Base-by-base conservation (phyloP, 2,113 vertebrate species). In the Brienomyrus brachyistius region DNA sequence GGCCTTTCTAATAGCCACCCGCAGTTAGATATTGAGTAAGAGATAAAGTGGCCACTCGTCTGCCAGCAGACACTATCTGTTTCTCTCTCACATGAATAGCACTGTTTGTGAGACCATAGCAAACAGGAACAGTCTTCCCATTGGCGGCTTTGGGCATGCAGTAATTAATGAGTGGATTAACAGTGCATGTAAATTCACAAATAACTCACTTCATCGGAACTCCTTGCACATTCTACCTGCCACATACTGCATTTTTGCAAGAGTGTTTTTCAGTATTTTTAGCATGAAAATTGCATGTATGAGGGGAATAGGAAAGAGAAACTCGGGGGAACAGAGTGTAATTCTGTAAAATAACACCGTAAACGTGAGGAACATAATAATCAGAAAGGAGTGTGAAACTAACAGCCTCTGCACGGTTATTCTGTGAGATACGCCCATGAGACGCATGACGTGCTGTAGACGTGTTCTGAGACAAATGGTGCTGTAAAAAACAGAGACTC, bases 1-100 rank as follows among this genome's bases (percentile, higher is more conserved):
- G 92, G 89, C 91, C 92, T 83, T 86, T 66, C 86, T 66, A 70
- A 43, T 92, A 94, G 92, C 90, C 92, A 84, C 92, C 86, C 15
- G 48, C 66, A 91, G 88, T 87, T 88, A 90, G 91, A 92, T 93
- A 93, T 94, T 94, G 92, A 95, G 94, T 92, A 92, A 94, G 94
- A 92, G 93, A 91, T 93, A 91, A 89, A 89, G 90, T 94, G 93
- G 94, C 94, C 94, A 74, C 74, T 80, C 15, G 31, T 3, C 74
- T 80, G 31, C 35, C 74, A 80, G 74, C 74, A 35, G 35, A 43
- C 35, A 43, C 31, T 40, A 80, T 80, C 74, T 80, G 35, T 80
- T 43, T 43, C 74, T 40, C 74, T 80, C 17, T 80, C 31, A 13
- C 35, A 80, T 95, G 92, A 90, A 94, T 89, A 90, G 91, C 93